phyloP scores from a whole-genome alignment of 1,140 invertebrate genomes.

The Sarcophaga peregrina region DNA sequence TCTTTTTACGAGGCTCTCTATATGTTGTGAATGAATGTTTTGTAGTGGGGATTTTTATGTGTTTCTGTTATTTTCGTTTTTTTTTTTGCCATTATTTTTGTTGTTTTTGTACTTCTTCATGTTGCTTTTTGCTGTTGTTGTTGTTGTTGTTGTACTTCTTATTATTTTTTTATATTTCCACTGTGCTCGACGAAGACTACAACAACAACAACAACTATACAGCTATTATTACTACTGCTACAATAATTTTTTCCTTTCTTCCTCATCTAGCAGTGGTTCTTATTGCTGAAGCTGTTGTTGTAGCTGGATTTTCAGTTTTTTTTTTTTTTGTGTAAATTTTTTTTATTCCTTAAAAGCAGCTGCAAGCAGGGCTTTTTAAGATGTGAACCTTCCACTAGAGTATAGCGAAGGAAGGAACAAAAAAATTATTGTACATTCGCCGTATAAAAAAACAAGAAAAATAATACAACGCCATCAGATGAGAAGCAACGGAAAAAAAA shows the following conservation, averaged over 20 bases:
- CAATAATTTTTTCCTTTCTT: conserved; percentile 1
- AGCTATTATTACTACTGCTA: conserved; percentile 19
- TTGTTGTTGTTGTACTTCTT: conserved; percentile 29
- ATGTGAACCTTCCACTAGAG: conserved; percentile 23
- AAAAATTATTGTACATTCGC: not conserved
- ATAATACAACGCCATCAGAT: not conserved
- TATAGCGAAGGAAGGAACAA: not conserved
- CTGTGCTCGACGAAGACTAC: conserved; percentile 21
- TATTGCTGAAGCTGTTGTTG: conserved; percentile 14
- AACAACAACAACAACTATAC: not conserved
- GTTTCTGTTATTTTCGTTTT: not conserved
- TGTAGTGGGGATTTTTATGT: conserved; percentile 41
- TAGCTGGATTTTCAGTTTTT: conserved; percentile 42
- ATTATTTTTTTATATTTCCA: conserved; percentile 36
- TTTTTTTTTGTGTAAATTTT: conserved; percentile 30
- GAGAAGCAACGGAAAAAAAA: not conserved
- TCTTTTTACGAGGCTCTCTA: conserved; percentile 35
- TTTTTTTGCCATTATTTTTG: not conserved
- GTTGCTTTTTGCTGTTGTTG: conserved; percentile 31
- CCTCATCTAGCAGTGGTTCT: conserved; percentile 30
- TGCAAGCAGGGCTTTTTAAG: conserved; percentile 34
- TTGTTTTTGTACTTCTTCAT: conserved; percentile 26
- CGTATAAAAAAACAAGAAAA: not conserved
- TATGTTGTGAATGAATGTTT: conserved; percentile 21
- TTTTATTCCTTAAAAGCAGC: conserved; percentile 41